These are phyloP conservation scores for Margarornis squamiger DNA, from an alignment of 2,797 vertebrate genomes.

Conservation along the genomic window DNA sequence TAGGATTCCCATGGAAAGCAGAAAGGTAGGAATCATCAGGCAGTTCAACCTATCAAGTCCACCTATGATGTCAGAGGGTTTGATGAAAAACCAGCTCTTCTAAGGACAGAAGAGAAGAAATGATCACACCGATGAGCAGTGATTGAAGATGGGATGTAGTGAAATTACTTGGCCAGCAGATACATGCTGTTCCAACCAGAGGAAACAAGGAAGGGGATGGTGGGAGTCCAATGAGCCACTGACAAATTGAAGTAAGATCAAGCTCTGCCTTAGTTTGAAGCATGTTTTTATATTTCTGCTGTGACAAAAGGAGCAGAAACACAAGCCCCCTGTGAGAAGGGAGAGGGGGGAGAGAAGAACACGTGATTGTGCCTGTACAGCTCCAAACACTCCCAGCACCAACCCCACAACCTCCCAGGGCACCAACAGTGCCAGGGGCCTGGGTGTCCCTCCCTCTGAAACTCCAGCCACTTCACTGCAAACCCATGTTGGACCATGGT, in stretches of 20 bases:
- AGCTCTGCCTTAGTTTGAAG: neutral
- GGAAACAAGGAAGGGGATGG: neutral
- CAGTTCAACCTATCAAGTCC: neutral
- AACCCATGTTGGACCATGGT: neutral
- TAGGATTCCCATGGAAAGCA: conserved; percentile 13
- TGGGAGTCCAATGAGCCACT: neutral
- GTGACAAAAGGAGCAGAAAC: neutral
- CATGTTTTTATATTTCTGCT: neutral
- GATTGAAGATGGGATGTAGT: neutral
- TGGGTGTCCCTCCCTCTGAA: neutral
- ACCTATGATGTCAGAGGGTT: neutral
- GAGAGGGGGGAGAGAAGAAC: neutral
- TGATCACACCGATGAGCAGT: neutral
- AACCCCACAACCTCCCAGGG: rapidly evolving
- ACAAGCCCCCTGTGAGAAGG: neutral
- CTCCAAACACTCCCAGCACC: neutral
- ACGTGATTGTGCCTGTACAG: neutral
- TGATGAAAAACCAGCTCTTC: neutral
- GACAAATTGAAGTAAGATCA: neutral
- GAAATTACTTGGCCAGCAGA: neutral
- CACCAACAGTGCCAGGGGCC: neutral
- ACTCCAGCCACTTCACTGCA: neutral
- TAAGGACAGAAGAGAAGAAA: neutral
- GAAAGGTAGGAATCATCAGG: neutral
- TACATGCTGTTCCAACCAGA: neutral